These are phyloP conservation scores for Cyphotilapia sp. DNA, from an alignment of 2,113 vertebrate species.

Conservation along the genomic window DNA sequence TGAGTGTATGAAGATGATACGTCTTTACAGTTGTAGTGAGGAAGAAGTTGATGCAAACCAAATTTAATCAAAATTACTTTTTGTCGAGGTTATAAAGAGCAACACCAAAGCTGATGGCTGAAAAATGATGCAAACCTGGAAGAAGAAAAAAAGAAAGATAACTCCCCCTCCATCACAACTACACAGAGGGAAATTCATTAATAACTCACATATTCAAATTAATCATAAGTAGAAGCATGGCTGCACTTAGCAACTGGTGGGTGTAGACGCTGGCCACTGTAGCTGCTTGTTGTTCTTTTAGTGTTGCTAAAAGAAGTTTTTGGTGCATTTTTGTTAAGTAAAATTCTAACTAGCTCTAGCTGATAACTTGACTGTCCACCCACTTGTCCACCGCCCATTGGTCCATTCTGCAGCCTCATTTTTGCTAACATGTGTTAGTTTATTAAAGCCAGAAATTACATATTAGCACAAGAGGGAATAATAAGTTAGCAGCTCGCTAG, in stretches of 20 bases:
- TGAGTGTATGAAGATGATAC: neutral
- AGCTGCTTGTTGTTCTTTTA: neutral
- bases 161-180: neutral
- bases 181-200: neutral
- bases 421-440: rapidly evolving
- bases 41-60: neutral
- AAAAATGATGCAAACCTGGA: neutral
- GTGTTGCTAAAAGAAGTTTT: neutral
- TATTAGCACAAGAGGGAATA: neutral
- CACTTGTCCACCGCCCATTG: neutral
- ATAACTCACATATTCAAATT: neutral
- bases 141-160: neutral
- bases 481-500: neutral
- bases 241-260: neutral
- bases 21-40: neutral
- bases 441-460: neutral
- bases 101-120: neutral
- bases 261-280: neutral
- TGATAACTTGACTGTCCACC: neutral
- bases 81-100: too few relatives aligned
- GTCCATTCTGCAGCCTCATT: neutral
- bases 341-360: neutral
- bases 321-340: neutral
- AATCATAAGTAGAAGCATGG: rapidly evolving
- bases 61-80: too few relatives aligned